Base-by-base conservation (phyloP, 2,888 invertebrate genomes). In the Drosophila mayaguana region DNA sequence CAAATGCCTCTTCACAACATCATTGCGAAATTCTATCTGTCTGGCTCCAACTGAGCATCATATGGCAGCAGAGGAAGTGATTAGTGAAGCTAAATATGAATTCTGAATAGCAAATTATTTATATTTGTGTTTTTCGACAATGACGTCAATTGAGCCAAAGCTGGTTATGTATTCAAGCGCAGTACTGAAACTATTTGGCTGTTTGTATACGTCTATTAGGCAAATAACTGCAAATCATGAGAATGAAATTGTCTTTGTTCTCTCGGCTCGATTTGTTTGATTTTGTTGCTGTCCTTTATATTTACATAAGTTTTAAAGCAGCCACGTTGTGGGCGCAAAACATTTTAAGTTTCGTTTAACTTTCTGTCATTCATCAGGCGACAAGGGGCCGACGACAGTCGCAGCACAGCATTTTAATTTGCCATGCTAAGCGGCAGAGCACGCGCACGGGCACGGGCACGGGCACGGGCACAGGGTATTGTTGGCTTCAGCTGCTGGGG, bases 391-490 rank as follows among this genome's bases (percentile, higher is more conserved):
- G 34, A 36, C 51, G 51, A 34, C 32, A 68, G 66, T 53, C 51
- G 56, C 55, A 64, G 63, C 61, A 69, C 76, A 72, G 68, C 80
- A 71, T 80, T 82, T 82, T 82, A 82, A 88, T 85, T 85, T 88
- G 75, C 62, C 72, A 78, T 84, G 63, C 72, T 75, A 67, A 63
- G 56, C 72, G 72, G 20, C 53, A 53, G 38, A 43, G 56, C 53
- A 54, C 43, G 32, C 34, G 6, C 22, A 25, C 1, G 25, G 25
- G 6, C 25, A 25, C 7, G 25, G 6, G 25, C 25, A 7, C 1
- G 28, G 5, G 28, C 7, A 7, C 1, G 28, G 28, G 28, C 28
- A 28, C 28, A 8, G 59, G 45, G 42, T 46, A 76, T 76, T 75
- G 72, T 75, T 63, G 72, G 59, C 57, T 18, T 28, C 12, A n/a